phyloP scores from a whole-genome alignment of 2,888 invertebrate species.

The Drosophila histrio region DNA sequence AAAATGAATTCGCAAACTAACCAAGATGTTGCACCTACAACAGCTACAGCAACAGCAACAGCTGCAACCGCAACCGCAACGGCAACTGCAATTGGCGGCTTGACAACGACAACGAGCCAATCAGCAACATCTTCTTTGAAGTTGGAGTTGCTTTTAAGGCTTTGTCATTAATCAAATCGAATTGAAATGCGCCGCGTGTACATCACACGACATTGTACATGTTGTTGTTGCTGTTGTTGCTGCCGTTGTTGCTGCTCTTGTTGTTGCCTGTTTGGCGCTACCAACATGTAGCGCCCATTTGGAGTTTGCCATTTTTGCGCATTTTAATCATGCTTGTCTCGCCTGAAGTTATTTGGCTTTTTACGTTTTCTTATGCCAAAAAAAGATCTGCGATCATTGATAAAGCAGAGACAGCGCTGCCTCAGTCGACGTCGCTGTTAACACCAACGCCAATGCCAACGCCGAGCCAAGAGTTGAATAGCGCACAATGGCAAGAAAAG shows the following conservation, averaged over 20 bases:
- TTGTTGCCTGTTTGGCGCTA: constrained; percentile 46
- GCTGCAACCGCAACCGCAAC: constrained; percentile 1
- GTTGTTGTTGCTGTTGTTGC: constrained; percentile 37
- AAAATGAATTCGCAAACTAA: constrained; percentile 41
- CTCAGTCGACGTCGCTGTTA: constrained; percentile 17
- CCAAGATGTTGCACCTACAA: constrained; percentile 48
- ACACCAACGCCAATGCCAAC: constrained; percentile 40
- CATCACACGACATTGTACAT: constrained; percentile 64
- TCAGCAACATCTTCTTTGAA: constrained; percentile 75
- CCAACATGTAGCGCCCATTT: constrained; percentile 76
- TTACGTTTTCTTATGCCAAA: constrained; percentile 67
- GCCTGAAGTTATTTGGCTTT: constrained; percentile 76
- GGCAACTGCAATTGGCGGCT: constrained; percentile 29
- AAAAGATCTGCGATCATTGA: constrained; percentile 65
- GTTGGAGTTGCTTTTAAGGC: constrained; percentile 73
- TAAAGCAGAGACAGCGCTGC: constrained; percentile 52
- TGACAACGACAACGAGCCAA: constrained; percentile 61
- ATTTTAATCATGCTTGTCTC: constrained; percentile 78
- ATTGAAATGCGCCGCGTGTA: constrained; percentile 80
- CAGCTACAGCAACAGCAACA: constrained; percentile 12
- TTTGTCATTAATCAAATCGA: constrained; percentile 79
- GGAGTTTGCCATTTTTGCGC: constrained; percentile 77
- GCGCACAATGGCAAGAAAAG: too few relatives aligned
- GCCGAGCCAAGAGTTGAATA: constrained; percentile 40
- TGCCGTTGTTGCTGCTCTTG: constrained; percentile 34